A percentile compares a stretch with the other conserved stretches of the same genome.
phyloP scores from a whole-genome alignment of 2,113 vertebrate species.

The Gallinago media region DNA sequence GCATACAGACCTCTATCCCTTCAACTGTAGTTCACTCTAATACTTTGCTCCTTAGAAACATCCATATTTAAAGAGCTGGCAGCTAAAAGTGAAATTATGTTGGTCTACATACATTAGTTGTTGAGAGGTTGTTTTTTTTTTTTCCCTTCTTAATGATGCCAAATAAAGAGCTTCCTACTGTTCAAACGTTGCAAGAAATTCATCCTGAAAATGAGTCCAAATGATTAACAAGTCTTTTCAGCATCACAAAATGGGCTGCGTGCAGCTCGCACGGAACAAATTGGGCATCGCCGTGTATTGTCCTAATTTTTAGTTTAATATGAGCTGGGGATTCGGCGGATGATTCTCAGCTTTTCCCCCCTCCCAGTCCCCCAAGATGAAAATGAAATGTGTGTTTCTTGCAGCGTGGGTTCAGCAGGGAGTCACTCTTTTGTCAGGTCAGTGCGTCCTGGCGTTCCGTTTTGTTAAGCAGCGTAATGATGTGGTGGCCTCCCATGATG shows the following conservation, averaged over 20 bases:
- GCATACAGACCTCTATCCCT: background rate
- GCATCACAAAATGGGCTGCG: background rate
- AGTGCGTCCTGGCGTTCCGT: background rate
- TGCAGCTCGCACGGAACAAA: background rate
- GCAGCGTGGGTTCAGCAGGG: background rate
- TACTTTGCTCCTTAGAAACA: background rate
- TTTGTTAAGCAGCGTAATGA: conserved; percentile 37
- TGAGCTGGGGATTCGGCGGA: background rate
- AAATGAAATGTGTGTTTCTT: background rate
- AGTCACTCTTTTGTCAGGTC: conserved; percentile 3
- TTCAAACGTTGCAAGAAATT: background rate
- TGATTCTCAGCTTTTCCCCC: background rate
- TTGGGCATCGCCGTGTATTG: background rate
- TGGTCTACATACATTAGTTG: background rate
- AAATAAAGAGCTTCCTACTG: background rate
- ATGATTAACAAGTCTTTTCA: conserved; percentile 25
- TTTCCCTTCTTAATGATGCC: background rate
- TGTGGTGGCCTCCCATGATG: background rate
- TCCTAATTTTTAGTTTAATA: background rate
- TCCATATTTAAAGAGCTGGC: background rate
- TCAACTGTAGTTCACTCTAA: background rate
- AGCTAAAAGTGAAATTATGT: background rate
- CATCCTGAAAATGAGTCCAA: background rate
- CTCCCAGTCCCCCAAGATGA: background rate
- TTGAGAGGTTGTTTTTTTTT: background rate